These are phyloP conservation scores for Fratercula arctica DNA, from an alignment of 2,797 vertebrate genomes.

Conservation along the genomic window DNA sequence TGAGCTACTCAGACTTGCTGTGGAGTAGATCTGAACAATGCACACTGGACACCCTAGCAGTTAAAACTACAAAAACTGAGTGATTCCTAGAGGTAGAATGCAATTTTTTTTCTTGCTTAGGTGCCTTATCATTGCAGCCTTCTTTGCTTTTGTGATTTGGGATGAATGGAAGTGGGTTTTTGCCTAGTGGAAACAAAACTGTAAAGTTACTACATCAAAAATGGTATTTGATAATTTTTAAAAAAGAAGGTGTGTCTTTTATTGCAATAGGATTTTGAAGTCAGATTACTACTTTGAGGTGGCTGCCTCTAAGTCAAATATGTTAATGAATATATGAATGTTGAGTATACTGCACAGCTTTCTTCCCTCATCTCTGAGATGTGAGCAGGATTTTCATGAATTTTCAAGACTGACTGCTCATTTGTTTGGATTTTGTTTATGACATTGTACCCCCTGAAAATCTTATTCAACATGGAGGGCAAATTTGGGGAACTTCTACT, in stretches of 20 bases:
- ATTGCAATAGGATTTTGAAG: neutral
- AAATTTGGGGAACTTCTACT: neutral
- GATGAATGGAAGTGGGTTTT: neutral
- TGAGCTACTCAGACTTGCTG: neutral
- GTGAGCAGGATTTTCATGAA: neutral
- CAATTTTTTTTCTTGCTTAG: neutral
- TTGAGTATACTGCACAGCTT: neutral
- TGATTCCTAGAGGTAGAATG: neutral
- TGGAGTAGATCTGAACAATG: neutral
- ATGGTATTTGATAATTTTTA: neutral
- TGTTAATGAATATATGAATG: neutral
- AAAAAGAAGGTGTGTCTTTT: neutral
- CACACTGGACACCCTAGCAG: neutral
- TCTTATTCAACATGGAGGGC: neutral
- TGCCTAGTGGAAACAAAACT: neutral
- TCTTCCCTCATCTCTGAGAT: neutral
- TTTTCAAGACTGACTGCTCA: neutral
- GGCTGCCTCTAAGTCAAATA: neutral
- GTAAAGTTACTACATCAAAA: neutral
- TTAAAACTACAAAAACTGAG: neutral
- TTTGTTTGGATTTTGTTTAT: neutral
- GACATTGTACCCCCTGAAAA: neutral
- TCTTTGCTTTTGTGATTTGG: neutral
- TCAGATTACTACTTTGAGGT: neutral
- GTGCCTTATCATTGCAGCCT: neutral